Evolutionary conservation across 2,113 vertebrate genomes (phyloP), one percentile per base, ranked within the genome.

Genomic region (Laticauda laticaudata): DNA sequence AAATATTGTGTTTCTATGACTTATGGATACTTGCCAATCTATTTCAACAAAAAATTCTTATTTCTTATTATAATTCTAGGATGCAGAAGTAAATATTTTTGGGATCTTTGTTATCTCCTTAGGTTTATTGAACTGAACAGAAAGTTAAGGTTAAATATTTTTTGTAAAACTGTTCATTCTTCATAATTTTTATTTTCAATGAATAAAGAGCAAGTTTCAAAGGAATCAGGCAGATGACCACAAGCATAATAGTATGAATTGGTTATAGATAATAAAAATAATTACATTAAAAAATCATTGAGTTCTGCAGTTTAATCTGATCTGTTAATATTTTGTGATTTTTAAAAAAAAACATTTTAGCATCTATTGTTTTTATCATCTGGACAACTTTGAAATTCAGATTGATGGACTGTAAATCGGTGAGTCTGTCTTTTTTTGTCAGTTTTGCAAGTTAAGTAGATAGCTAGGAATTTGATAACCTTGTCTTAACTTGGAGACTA

Each of bases 381-480:
- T 99, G 99, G 99, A 99, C 99, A 55, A 99, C 98, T 95, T 99
- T 99, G 98, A 99, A 99, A 95, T 99, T 99, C 97, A 98, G 98
- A 96, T 97, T 99, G 96, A 98, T 99, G 14, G 98, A 98, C 94
- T 99, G 99, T 97, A 99, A 99, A 95, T 99, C 98, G 98, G 99
- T 99, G 93, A 98, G 98, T 98, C 95, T 69, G 0, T 56, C 54
- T 86, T 91, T 5, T 0, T 0, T 57, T 88, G 15, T 45, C 90
- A 18, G 54, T 87, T 92, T 92, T 89, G 53, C 5, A 57, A 51
- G 6, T 48, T 48, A 89, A 24, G 5, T 43, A 23, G 39, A 53
- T 89, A 45, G 88, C 39, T 59, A 59, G 48, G 54, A 53, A 90
- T 1, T 18, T 81, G 69, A 48, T 45, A 29, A 24, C 45, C 20